A percentile compares a stretch with the other conserved stretches of the same genome.
Conservation (phyloP, 2,888 invertebrate species). For the Drosophila meridionalis region DNA sequence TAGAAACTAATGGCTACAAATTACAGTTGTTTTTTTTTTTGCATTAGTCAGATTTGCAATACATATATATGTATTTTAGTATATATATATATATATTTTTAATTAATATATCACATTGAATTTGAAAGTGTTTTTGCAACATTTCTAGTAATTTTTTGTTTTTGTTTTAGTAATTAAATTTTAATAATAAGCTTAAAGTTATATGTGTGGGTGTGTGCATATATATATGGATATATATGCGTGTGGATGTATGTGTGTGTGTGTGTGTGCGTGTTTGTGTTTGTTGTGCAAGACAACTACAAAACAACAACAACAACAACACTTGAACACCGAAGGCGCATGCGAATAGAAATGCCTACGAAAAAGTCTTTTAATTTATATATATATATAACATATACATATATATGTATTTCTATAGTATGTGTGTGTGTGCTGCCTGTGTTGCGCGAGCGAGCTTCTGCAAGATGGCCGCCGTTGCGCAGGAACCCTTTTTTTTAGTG, state of each 20-base stretch:
- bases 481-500: slow-evolving; percentile 51
- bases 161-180: slow-evolving; percentile 46
- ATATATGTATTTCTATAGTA: neutral
- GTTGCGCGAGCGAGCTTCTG: slow-evolving; percentile 59
- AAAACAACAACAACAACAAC: slow-evolving; percentile 52
- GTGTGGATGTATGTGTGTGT: slow-evolving; percentile 10
- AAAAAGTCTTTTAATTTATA: slow-evolving; percentile 79
- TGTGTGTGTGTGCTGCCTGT: slow-evolving; percentile 35
- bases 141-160: slow-evolving; percentile 68
- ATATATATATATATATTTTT: slow-evolving; percentile 40
- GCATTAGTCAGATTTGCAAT: slow-evolving; percentile 25
- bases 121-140: slow-evolving; percentile 78
- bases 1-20: slow-evolving; percentile 68
- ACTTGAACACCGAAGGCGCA: slow-evolving; percentile 71
- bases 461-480: slow-evolving; percentile 75
- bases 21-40: slow-evolving; percentile 50
- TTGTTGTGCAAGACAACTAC: slow-evolving; percentile 56
- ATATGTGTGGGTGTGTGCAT: slow-evolving; percentile 29
- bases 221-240: slow-evolving; percentile 4
- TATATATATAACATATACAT: slow-evolving; percentile 22
- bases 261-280: slow-evolving; percentile 37
- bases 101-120: slow-evolving; percentile 77
- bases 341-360: slow-evolving; percentile 77
- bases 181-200: slow-evolving; percentile 63
- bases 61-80: slow-evolving; percentile 27